Base-by-base conservation (phyloP, 2,113 vertebrate species). In the Tychaedon coryphoeus region DNA sequence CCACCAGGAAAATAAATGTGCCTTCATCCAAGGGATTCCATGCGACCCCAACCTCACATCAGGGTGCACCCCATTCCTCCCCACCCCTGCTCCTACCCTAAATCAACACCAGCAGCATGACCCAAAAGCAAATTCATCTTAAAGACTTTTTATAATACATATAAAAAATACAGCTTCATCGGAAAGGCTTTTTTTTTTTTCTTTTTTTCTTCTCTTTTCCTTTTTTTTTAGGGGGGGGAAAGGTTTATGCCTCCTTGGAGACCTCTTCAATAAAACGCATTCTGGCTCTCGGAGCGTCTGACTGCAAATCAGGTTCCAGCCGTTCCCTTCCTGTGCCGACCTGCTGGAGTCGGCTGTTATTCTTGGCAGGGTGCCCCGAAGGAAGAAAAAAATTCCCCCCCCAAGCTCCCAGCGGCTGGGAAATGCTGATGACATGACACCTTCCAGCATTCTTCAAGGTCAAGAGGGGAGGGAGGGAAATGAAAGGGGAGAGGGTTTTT, bases 341-440 rank as follows among this genome's bases (percentile, higher is more conserved):
- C 98, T 98, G 98, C 98, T 98, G 98, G 99, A 99, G 98, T 99
- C 98, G 97, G 97, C 98, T 99, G 98, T 98, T 99, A 97, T 98
- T 99, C 97, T 99, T 99, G 99, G 99, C 99, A 81, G 98, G 94
- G 94, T 95, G 98, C 98, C 98, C 97, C 93, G 82, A 96, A 96
- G 97, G 98, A 98, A 98, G 98, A 98, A 97, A 92, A 91, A 86
- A 94, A 76, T 2, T 11, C 17, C 19, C 43, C 64, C 77, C 58
- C 31, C 74, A 66, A 73, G 69, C 93, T 92, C 92, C 90, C 78
- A 97, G 95, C 94, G 95, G 96, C 98, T 96, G 97, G 97, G 97
- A 98, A 98, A 98, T 97, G 97, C 97, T 98, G 98, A 98, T 98
- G 98, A 98, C 97, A 98, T 98, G 98, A 98, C 98, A 98, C 98